These are phyloP conservation scores for Solenodon paradoxus DNA, from an alignment of 2,113 vertebrate species.

Conservation along the genomic window DNA sequence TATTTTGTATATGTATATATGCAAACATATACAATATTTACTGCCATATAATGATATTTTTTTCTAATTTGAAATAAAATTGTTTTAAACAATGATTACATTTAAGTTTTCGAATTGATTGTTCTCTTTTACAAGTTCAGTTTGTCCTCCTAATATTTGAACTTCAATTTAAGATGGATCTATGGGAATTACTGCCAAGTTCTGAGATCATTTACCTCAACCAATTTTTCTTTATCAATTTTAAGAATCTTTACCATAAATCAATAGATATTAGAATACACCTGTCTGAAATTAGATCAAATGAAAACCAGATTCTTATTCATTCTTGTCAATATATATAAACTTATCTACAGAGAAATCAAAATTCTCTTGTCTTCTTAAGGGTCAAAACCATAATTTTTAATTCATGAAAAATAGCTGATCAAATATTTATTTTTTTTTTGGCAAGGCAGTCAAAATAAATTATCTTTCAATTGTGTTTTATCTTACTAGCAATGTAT, in stretches of 20 bases:
- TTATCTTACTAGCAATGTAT: background rate
- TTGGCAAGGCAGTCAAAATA: background rate
- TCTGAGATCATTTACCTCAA: background rate
- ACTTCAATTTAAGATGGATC: background rate
- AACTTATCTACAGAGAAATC: background rate
- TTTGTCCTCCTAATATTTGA: background rate
- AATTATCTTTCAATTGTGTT: background rate
- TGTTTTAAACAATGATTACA: background rate
- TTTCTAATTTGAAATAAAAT: background rate
- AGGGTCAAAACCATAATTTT: background rate
- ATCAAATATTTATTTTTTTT: background rate
- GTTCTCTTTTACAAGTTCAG: background rate
- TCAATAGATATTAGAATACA: background rate
- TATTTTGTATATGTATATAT: too few relatives aligned
- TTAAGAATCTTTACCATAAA: slow-evolving; percentile 20
- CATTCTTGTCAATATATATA: background rate
- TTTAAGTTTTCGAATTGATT: background rate
- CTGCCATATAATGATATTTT: background rate
- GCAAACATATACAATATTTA: too few relatives aligned
- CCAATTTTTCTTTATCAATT: slow-evolving; percentile 16
- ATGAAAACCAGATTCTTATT: background rate
- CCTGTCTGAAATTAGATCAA: background rate
- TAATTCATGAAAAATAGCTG: background rate
- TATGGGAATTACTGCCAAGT: background rate
- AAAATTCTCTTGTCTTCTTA: background rate